These are phyloP conservation scores for Drosophila jambulina DNA, from an alignment of 1,140 invertebrate species.

Conservation along the genomic window DNA sequence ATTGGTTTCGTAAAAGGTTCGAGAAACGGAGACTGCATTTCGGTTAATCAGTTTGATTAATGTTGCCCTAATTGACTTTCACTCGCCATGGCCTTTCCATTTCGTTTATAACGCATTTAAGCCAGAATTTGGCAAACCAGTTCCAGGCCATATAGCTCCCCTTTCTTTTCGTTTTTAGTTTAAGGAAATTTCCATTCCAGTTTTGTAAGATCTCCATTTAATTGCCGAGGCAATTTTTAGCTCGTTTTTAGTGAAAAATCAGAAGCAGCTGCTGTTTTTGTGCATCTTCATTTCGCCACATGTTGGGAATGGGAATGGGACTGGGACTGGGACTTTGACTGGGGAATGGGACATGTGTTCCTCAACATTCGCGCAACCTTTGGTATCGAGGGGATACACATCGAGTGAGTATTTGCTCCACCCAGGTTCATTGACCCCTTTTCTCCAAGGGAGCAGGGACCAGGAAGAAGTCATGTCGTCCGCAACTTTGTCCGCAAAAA, in stretches of 20 bases:
- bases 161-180: constrained; percentile 27
- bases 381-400: constrained; percentile 17
- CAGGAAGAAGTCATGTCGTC: constrained; percentile 2
- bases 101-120: constrained; percentile 45
- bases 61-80: constrained; percentile 81
- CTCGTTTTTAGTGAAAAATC: constrained; percentile 49
- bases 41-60: constrained; percentile 72
- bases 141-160: constrained; percentile 11
- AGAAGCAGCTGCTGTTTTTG: constrained; percentile 42
- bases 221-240: constrained; percentile 55
- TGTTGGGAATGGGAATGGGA: constrained; percentile 13
- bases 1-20: constrained; percentile 17
- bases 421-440: constrained; percentile 41
- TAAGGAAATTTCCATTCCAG: constrained; percentile 47
- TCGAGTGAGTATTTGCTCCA: constrained; percentile 12
- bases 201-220: constrained; percentile 47
- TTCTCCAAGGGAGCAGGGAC: not conserved
- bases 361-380: constrained; percentile 55
- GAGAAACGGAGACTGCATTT: constrained; percentile 47
- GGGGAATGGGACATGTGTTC: constrained; percentile 39
- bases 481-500: constrained; percentile 27
- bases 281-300: constrained; percentile 51
- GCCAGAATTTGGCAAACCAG: constrained; percentile 29
- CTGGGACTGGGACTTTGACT: not conserved
- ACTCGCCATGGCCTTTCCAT: constrained; percentile 51